Conservation (phyloP, 2,888 invertebrate genomes). For the Caenorhabditis sp. region DNA sequence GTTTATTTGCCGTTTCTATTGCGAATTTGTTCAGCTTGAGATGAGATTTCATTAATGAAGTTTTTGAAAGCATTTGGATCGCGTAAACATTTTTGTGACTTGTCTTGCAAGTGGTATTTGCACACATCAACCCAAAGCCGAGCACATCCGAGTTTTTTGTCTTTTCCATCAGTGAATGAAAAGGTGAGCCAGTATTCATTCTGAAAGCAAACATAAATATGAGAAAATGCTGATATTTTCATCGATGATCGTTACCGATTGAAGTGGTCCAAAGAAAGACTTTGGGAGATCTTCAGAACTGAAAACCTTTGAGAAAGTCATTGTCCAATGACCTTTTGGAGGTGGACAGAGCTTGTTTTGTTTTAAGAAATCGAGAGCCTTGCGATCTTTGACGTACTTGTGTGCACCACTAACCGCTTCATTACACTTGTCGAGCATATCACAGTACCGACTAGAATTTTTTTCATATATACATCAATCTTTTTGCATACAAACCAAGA, state of each 20-base stretch:
- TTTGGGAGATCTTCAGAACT: conserved; percentile 83
- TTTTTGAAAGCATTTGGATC: conserved; percentile 83
- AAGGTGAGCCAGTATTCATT: conserved; percentile 83
- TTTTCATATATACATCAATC: not conserved
- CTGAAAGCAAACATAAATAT: no score
- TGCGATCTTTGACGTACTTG: conserved; percentile 81
- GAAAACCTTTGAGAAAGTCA: conserved; percentile 83
- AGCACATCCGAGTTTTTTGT: conserved; percentile 81
- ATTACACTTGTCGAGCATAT: conserved; percentile 83
- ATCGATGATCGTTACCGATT: conserved; percentile 82
- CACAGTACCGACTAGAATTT: conserved; percentile 81
- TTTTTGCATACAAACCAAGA: conserved; percentile 74
- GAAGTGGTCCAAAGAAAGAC: conserved; percentile 83
- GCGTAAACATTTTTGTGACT: conserved; percentile 81
- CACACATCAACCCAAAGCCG: conserved; percentile 82
- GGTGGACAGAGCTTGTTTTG: conserved; percentile 77
- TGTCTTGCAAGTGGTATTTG: conserved; percentile 81
- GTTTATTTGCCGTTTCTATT: conserved; percentile 69
- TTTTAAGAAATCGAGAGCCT: conserved; percentile 78
- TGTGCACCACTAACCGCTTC: conserved; percentile 82
- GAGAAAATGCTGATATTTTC: no score
- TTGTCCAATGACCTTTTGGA: conserved; percentile 82
- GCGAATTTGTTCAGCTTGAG: conserved; percentile 82
- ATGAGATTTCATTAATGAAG: conserved; percentile 82
- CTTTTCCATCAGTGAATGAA: conserved; percentile 83